Base-by-base conservation (phyloP, 2,113 vertebrate genomes). In the Myodes glareolus region DNA sequence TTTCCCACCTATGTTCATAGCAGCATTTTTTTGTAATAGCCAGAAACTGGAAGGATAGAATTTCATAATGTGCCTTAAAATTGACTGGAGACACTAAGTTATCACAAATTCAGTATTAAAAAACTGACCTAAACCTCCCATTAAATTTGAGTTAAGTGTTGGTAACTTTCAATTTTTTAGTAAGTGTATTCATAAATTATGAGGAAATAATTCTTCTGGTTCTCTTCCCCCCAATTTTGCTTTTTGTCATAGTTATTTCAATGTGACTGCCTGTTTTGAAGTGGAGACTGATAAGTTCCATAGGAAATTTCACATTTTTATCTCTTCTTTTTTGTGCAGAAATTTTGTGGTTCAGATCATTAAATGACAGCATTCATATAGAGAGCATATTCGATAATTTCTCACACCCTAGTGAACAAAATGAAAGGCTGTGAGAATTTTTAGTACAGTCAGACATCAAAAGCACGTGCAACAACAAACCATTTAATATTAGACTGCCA, bases 171-270 rank as follows among this genome's bases (percentile, higher is more conserved):
- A 94, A 58, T 52, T 89, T 92, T 89, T 92, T 92, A 96, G 85
- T 33, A 94, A 91, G 55, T 82, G 50, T 93, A 52, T 93, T 98
- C 91, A 96, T 94, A 97, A 96, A 97, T 96, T 84, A 77, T 91
- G 72, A 94, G 50, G n/a, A 91, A 82, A 91, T 94, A 77, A 39
- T 91, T 95, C 81, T 90, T 97, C 95, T 95, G 45, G n/a, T 45
- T 93, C 36, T n/a, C 36, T 82, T 36, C 11, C 36, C 52, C 52
- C 72, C 65, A 94, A 77, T 93, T 92, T 96, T 81, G 91, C 70
- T 90, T 96, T 96, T 94, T 81, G 76, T 58, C 58, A 85, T 65
- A 91, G 47, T 21, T 88, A 77, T 88, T 76, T 73, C 58, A 76
- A 61, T 67, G 23, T 31, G 70, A 25, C 63, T 72, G 55, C 85